Evolutionary conservation across 2,113 vertebrate genomes (phyloP).

Genomic region (Salvelinus namaycush): DNA sequence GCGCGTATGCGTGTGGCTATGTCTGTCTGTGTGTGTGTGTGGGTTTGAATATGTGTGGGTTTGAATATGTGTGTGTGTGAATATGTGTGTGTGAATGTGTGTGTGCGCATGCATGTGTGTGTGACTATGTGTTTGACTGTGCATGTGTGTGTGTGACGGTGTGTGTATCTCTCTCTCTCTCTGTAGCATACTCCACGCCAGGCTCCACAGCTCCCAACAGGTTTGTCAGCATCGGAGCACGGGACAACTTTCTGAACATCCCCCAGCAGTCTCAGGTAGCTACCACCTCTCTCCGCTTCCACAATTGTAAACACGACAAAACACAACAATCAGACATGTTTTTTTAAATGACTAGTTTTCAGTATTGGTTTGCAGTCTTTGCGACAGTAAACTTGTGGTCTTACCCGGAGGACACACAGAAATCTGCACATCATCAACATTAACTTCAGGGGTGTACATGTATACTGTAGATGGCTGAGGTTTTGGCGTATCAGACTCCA

Average conservation of each 20-base stretch:
- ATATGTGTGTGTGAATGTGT: constrained; percentile 6
- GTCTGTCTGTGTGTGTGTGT: constrained; percentile 52
- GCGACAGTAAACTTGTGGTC: background rate
- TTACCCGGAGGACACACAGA: too few relatives aligned
- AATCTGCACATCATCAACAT: too few relatives aligned
- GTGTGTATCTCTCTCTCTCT: constrained; percentile 54
- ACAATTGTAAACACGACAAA: background rate
- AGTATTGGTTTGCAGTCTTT: background rate
- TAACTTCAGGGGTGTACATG: too few relatives aligned
- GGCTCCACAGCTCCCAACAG: constrained; percentile 94
- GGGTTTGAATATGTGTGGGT: background rate
- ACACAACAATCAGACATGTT: too few relatives aligned
- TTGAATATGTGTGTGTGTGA: background rate
- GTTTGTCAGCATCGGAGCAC: constrained; percentile 97
- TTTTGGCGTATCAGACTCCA: background rate
- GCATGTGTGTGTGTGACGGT: background rate
- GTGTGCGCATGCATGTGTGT: background rate
- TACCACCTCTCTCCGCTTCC: constrained; percentile 19
- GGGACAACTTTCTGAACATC: constrained; percentile 96
- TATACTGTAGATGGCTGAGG: background rate
- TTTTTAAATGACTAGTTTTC: background rate
- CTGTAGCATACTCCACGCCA: constrained; percentile 92
- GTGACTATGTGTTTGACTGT: background rate
- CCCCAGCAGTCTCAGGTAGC: constrained; percentile 90
- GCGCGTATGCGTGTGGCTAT: constrained; percentile 47